A percentile compares a stretch with the other conserved stretches of the same genome.
phyloP scores from a whole-genome alignment of 2,888 invertebrate species.

The Yponomeuta evonymella region DNA sequence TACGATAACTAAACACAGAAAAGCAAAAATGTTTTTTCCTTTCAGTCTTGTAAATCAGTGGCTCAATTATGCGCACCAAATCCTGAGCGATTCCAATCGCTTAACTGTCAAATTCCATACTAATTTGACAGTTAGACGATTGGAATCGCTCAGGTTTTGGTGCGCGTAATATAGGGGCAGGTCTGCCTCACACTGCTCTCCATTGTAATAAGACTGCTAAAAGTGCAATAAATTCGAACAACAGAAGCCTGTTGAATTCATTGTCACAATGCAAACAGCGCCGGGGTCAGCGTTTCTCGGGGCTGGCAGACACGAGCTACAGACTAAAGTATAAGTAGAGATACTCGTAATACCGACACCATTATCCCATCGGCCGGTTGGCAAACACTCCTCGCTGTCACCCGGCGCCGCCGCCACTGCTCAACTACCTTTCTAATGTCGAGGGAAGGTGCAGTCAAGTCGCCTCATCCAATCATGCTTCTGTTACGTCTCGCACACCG shows the following conservation, averaged over 20 bases:
- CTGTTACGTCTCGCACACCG: neutral
- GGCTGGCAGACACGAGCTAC: conserved; percentile 30
- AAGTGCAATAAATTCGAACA: neutral
- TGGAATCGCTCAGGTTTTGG: no score
- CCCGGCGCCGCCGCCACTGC: conserved; percentile 19
- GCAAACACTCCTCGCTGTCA: conserved; percentile 50
- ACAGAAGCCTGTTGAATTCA: conserved; percentile 33
- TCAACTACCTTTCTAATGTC: neutral
- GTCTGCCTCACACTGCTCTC: no score
- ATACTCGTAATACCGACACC: conserved; percentile 29
- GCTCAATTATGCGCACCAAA: no score
- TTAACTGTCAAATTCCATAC: no score
- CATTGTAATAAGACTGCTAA: neutral
- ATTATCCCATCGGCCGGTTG: conserved; percentile 58
- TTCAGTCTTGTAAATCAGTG: no score
- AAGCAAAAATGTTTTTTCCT: no score
- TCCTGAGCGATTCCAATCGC: no score
- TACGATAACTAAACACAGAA: no score
- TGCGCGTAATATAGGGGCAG: no score
- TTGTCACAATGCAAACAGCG: conserved; percentile 39
- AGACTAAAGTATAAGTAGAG: neutral
- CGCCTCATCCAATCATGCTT: neutral
- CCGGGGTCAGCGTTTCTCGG: neutral
- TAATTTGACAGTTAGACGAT: no score
- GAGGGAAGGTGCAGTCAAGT: neutral